These are phyloP conservation scores for Xenops minutus DNA, from an alignment of 2,797 vertebrate species.

Conservation along the genomic window DNA sequence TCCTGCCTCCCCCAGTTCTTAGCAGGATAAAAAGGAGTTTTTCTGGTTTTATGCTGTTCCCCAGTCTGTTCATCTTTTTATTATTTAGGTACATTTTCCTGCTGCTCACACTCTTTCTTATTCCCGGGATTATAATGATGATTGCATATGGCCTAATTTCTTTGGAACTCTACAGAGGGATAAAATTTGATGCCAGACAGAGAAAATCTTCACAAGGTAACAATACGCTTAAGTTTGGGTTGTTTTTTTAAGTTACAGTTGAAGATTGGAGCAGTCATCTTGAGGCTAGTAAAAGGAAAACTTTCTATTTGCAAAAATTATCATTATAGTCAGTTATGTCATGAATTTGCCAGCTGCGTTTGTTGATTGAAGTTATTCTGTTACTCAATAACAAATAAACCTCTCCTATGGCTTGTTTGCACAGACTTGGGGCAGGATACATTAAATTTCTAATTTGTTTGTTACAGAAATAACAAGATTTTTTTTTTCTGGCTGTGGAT, in stretches of 20 bases:
- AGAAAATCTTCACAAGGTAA: conserved; percentile 87
- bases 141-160: conserved; percentile 93
- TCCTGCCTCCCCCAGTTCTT: not conserved
- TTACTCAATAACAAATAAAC: not conserved
- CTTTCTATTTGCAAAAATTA: not conserved
- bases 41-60: not conserved
- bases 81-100: conserved; percentile 89
- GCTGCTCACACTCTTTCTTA: conserved; percentile 90
- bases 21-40: not conserved
- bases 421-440: not conserved
- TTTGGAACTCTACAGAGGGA: conserved; percentile 92
- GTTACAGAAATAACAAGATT: not conserved
- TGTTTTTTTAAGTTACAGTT: not conserved
- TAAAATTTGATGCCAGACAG: conserved; percentile 86
- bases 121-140: conserved; percentile 95
- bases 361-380: not conserved
- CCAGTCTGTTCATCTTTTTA: not conserved
- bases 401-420: not conserved
- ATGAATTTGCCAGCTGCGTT: not conserved
- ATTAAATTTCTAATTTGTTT: not conserved
- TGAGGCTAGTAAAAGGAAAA: not conserved
- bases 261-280: not conserved
- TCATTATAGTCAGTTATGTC: not conserved
- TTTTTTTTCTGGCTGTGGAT: not conserved
- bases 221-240: not conserved